Base-by-base conservation (phyloP, 1,140 invertebrate genomes). In the Choristoneura fumiferana region DNA sequence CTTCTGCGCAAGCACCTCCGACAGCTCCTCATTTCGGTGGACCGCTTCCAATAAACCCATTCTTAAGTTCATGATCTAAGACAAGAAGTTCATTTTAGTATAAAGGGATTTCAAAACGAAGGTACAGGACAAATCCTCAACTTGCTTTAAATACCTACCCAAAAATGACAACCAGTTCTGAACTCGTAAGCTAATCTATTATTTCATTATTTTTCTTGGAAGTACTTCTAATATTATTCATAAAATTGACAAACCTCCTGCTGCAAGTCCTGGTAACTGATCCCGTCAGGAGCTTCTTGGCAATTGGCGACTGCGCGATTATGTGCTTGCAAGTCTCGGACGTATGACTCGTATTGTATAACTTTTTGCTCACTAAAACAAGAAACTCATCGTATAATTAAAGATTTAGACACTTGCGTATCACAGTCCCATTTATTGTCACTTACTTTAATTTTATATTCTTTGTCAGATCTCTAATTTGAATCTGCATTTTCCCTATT, bases 11-110 rank as follows among this genome's bases (percentile, higher is more conserved):
- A 92, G 45, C 14, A 71, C 64, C 18, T 84, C 86, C 8, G 89
- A 76, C n/a, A 92, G 64, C 37, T 91, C 83, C 34, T 89, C 83
- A 10, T 91, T 92, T 4, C 79, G 83, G 18, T 75, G 78, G 3
- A 75, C 77, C 0, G 77, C 60, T 33, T 91, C 88, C 9, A 86
- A 62, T 8, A 91, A 70, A 40, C 63, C 77, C 62, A 84, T 84
- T 35, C 74, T 80, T 5, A 92, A 58, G 58, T 88, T 85, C 61
- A 85, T 79, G n/a, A 91, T 80, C 72, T 91, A 67, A 10, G n/a
- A 54, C n/a, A 45, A 55, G n/a, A 6, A 52, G 40, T 18, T 12
- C 17, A 29, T 52, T 52, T 15, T 29, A 6, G 22, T 29, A 29
- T 3, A 29, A 29, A 3, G 2, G 2, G 6, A 29, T 29, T 29